A percentile compares a stretch with the other conserved stretches of the same genome.
Evolutionary conservation across 2,797 vertebrate species (phyloP).

Genomic region (Nannoperca australis): DNA sequence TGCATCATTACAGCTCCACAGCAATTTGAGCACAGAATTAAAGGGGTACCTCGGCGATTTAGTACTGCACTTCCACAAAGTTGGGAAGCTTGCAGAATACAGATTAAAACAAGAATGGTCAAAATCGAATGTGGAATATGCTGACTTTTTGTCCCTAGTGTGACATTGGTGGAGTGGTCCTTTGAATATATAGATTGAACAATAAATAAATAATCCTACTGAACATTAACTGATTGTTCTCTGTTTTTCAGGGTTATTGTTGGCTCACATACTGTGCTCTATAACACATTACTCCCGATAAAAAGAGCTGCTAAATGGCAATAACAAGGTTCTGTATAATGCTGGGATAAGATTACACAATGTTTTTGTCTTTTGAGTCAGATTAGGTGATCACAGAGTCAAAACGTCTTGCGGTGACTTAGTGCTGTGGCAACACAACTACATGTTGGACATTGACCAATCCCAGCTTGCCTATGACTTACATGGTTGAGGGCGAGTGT

Average conservation of each 20-base stretch:
- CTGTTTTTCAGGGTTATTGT: background rate
- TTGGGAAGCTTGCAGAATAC: background rate
- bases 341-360: background rate
- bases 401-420: background rate
- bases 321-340: too few relatives aligned
- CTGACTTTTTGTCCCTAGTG: background rate
- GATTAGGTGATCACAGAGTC: background rate
- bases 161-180: too few relatives aligned
- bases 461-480: background rate
- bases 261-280: background rate
- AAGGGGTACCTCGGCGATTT: background rate
- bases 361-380: background rate
- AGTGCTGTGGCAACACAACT: too few relatives aligned
- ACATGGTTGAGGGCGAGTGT: background rate
- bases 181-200: background rate
- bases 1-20: conserved; percentile 35
- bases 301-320: too few relatives aligned
- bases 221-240: background rate
- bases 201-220: background rate
- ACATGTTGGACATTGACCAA: background rate
- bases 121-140: background rate
- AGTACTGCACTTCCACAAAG: background rate
- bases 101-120: background rate
- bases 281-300: background rate
- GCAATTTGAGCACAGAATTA: background rate